A percentile compares a stretch with the other conserved stretches of the same genome.
phyloP scores from a whole-genome alignment of 37 sponge, comb jelly and placozoan genomes.

The Chondrilla cf. caribensis region DNA sequence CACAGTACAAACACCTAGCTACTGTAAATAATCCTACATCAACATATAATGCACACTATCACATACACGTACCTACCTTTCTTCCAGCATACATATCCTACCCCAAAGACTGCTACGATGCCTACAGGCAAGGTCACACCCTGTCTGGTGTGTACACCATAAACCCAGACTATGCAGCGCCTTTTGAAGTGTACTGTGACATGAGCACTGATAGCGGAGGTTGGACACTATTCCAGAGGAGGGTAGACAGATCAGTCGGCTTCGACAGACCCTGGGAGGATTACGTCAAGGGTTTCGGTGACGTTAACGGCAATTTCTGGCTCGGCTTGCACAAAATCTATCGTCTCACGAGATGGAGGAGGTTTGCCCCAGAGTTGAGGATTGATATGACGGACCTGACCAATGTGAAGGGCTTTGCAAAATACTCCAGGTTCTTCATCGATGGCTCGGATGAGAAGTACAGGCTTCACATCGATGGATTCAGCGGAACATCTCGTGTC shows the following conservation, averaged over 20 bases:
- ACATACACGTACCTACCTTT: too few relatives aligned
- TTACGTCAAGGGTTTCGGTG: conserved; percentile 5
- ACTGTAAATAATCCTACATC: too few relatives aligned
- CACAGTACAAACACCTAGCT: too few relatives aligned
- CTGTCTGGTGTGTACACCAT: conserved; percentile 2
- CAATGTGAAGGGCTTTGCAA: background rate
- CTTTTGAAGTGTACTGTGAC: conserved; percentile 6
- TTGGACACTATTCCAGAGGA: conserved; percentile 8
- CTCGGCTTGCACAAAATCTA: conserved; percentile 3
- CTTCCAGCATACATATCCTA: too few relatives aligned
- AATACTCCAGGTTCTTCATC: background rate
- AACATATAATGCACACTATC: too few relatives aligned
- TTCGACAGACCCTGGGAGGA: background rate
- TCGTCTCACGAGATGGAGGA: background rate
- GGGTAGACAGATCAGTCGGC: background rate
- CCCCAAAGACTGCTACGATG: conserved; percentile 15
- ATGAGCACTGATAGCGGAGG: conserved; percentile 24
- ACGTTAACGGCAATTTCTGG: background rate
- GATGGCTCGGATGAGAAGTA: background rate
- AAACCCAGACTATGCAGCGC: background rate
- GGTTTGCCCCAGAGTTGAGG: background rate
- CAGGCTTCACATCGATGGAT: background rate
- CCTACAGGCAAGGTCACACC: background rate
- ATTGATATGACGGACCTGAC: background rate
- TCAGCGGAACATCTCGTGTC: background rate